phyloP scores from a whole-genome alignment of 2,113 vertebrate genomes.

The Nematolebias whitei region DNA sequence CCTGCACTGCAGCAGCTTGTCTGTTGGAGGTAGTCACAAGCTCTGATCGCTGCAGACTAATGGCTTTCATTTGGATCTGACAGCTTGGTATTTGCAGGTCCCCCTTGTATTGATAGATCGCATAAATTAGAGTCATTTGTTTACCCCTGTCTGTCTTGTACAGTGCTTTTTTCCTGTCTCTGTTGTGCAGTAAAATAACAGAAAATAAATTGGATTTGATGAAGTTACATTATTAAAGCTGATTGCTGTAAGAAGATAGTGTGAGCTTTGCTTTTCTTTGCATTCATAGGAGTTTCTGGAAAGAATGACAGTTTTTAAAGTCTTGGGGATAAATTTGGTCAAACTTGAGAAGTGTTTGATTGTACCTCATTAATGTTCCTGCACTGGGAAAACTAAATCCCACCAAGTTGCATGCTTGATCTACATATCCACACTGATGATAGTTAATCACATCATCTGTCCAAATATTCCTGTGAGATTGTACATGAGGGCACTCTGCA shows the following conservation, averaged over 20 bases:
- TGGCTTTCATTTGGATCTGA: slow-evolving; percentile 73
- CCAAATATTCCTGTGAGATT: slow-evolving; percentile 53
- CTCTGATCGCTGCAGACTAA: slow-evolving; percentile 71
- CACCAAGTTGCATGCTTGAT: slow-evolving; percentile 33
- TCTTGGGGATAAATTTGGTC: not conserved
- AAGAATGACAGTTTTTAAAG: slow-evolving; percentile 30
- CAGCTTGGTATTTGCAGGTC: slow-evolving; percentile 70
- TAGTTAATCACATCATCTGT: slow-evolving; percentile 59
- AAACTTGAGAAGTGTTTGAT: slow-evolving; percentile 21
- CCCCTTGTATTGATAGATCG: slow-evolving; percentile 71
- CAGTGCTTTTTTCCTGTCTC: slow-evolving; percentile 39
- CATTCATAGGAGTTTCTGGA: not conserved
- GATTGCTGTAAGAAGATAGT: slow-evolving; percentile 37
- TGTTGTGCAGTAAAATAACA: slow-evolving; percentile 52
- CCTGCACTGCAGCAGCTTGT: slow-evolving; percentile 53
- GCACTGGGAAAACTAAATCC: slow-evolving; percentile 41
- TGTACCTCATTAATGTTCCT: slow-evolving; percentile 24
- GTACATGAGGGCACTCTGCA: slow-evolving; percentile 53
- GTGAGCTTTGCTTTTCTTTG: slow-evolving; percentile 15
- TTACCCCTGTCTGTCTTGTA: slow-evolving; percentile 61
- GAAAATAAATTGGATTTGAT: slow-evolving; percentile 48
- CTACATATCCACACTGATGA: slow-evolving; percentile 33
- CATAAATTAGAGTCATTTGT: slow-evolving; percentile 73
- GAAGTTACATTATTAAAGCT: slow-evolving; percentile 48
- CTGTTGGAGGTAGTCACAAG: slow-evolving; percentile 54